Evolutionary conservation across 2,888 invertebrate genomes (phyloP), one percentile per base, ranked within the genome.

Genomic region (Rotaria sp.): DNA sequence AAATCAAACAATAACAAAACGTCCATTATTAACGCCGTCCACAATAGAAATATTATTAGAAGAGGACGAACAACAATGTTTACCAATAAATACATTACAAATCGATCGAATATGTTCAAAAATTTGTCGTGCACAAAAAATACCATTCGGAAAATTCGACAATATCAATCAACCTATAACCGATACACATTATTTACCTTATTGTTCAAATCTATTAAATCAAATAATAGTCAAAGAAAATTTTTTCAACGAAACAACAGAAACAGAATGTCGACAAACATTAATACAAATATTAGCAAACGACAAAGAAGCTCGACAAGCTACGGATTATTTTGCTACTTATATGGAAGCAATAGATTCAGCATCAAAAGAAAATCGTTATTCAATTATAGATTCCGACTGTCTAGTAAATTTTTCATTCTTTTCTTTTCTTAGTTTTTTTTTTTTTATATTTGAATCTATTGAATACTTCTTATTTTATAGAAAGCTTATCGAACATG

Each of bases 331-430:
- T 24, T 80, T 80, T 45, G 45, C 26, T n/a, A 45, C 11, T 24
- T 80, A 80, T n/a, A 80, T 80, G 80, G 4, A 80, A 45, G 80
- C 80, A n/a, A 80, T 80, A 26, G 80, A 80, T n/a, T 80, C 26
- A 2, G 45, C 26, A 45, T 80, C 80, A n/a, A 18, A n/a, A 2
- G 80, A 80, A 45, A 80, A 80, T 80, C 41, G 80, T 26, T 80
- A 45, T 45, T 80, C 80, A 45, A 80, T 80, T 45, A 80, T 45
- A 2, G 5, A 41, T 45, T 1, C 41, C 45, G 26, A 80, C 45
- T 80, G 80, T 45, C 4, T 45, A 41, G 80, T 80, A 80, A 26
- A n/a, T 45, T 10, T 45, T 80, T 41, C 1, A 11, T n/a, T 26
- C 15, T 67, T 18, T 5, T 41, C 1, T 41, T 45, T 11, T 15